These are phyloP conservation scores for Aurelia coerulea DNA, from an alignment of 30 jellyfish, hydroid and myxozoan species.

Conservation along the genomic window DNA sequence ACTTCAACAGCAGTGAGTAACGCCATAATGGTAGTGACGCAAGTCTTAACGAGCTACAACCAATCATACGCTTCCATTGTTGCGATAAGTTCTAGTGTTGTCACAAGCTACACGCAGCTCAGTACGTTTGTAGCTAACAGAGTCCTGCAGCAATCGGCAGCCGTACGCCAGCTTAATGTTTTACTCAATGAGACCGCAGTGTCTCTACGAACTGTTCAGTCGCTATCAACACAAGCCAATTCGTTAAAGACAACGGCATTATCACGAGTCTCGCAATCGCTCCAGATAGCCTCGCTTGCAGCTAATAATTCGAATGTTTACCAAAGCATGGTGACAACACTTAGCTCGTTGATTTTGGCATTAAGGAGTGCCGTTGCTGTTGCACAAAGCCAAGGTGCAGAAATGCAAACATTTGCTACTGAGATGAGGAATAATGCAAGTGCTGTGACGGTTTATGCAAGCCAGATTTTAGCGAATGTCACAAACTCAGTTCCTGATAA, in stretches of 20 bases:
- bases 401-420: conserved; percentile 49
- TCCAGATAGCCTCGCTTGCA: conserved; percentile 79
- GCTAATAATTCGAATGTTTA: conserved; percentile 66
- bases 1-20: conserved; percentile 39
- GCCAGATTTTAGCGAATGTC: conserved; percentile 39
- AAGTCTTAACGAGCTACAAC: conserved; percentile 69
- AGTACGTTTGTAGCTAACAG: conserved; percentile 66
- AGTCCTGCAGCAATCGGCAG: conserved; percentile 81
- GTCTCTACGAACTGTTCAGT: conserved; percentile 61
- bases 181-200: conserved; percentile 67
- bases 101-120: conserved; percentile 60
- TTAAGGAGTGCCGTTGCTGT: conserved; percentile 49
- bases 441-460: conserved; percentile 71
- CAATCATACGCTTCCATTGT: conserved; percentile 70
- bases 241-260: conserved; percentile 60
- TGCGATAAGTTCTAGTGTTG: conserved; percentile 52
- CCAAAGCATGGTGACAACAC: conserved; percentile 42
- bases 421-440: conserved; percentile 79
- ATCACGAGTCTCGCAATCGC: conserved; percentile 71
- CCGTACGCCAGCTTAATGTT: conserved; percentile 68
- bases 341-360: conserved; percentile 63
- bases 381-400: conserved; percentile 61
- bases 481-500: conserved; percentile 67
- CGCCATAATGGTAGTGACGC: conserved; percentile 28
- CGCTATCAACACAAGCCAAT: conserved; percentile 42